Percentiles rank a stretch among this genome's conserved stretches.
Evolutionary conservation across 1,140 invertebrate genomes (phyloP).

Genomic region (Tetragonula clypearis): DNA sequence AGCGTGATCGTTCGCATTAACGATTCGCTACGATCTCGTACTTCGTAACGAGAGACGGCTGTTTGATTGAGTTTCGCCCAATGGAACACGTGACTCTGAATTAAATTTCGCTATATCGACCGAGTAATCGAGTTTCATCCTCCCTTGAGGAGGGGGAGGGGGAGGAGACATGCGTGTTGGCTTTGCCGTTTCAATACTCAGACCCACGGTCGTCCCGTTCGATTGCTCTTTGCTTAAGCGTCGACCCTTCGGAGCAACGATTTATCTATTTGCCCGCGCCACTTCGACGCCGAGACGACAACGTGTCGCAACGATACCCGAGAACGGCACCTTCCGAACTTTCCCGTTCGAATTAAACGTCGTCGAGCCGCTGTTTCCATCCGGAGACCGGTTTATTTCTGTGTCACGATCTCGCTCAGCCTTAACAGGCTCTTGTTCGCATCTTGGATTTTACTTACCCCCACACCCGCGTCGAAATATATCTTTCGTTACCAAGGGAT

Average conservation of each 20-base stretch:
- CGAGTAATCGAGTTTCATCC: conserved; percentile 4
- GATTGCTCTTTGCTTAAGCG: conserved; percentile 20
- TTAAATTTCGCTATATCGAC: conserved; percentile 26
- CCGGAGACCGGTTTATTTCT: neutral
- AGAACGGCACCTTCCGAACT: neutral
- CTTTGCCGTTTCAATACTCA: conserved; percentile 6
- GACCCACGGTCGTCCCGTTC: neutral
- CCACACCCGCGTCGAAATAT: neutral
- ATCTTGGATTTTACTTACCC: neutral
- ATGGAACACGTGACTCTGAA: conserved; percentile 8
- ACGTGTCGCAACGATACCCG: too few relatives aligned
- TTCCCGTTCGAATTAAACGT: neutral
- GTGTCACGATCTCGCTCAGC: neutral
- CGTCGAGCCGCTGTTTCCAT: neutral
- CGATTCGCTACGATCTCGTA: neutral
- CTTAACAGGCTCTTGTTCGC: neutral
- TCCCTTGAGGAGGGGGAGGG: neutral
- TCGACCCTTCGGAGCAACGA: neutral
- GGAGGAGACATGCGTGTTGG: conserved; percentile 1
- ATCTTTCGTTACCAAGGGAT: conserved; percentile 7
- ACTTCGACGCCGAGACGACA: neutral
- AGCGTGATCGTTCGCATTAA: neutral
- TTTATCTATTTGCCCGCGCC: neutral
- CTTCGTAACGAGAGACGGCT: neutral
- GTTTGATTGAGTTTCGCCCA: conserved; percentile 10